Evolutionary conservation across 1,140 invertebrate species (phyloP).

Genomic region (Delia radicum): DNA sequence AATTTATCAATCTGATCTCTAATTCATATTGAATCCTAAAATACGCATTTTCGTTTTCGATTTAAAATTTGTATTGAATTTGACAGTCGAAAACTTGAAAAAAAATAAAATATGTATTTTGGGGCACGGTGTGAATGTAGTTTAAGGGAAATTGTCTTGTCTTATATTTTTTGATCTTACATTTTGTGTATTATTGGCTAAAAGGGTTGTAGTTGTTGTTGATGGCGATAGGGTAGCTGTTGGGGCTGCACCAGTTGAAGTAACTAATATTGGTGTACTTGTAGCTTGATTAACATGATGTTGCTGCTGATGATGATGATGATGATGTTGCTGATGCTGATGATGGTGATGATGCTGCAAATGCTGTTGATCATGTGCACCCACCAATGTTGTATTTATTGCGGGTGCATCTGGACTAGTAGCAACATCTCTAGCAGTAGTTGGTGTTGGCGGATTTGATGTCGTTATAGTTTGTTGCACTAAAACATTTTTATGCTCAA

Average conservation of each 20-base stretch:
- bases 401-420: not conserved
- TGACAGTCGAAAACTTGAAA: too few species aligned
- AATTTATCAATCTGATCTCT: too few species aligned
- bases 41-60: too few species aligned
- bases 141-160: not conserved
- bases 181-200: conserved; percentile 15
- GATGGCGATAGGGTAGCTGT: not conserved
- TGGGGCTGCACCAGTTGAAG: not conserved
- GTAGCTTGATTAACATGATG: not conserved
- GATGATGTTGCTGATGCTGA: not conserved
- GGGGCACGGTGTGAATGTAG: too few species aligned
- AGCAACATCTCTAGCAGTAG: not conserved
- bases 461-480: not conserved
- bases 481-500: not conserved
- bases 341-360: not conserved
- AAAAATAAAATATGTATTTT: too few species aligned
- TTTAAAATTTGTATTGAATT: too few species aligned
- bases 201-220: not conserved
- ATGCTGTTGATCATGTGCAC: not conserved
- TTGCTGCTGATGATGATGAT: not conserved
- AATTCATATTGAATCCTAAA: too few species aligned
- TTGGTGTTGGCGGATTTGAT: not conserved
- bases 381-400: not conserved
- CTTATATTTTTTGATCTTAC: not conserved
- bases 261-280: not conserved